These are phyloP conservation scores for Diogma glabrata DNA, from an alignment of 2,888 invertebrate genomes.

Conservation along the genomic window DNA sequence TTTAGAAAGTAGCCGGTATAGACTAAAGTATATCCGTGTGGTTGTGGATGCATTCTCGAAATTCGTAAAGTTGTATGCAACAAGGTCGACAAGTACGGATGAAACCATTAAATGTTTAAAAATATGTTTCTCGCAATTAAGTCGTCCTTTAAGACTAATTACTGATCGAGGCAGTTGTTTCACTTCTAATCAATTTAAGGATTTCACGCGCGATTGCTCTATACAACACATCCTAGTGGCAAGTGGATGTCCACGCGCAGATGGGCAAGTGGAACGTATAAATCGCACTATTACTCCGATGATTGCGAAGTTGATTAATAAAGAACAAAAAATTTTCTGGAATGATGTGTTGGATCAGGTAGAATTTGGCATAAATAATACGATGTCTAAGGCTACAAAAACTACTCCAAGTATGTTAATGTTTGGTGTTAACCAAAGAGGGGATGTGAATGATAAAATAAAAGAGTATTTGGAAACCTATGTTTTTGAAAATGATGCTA, in stretches of 20 bases:
- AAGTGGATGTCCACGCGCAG: constrained; percentile 9
- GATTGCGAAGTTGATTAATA: background rate
- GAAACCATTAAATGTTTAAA: constrained; percentile 9
- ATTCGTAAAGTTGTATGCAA: constrained; percentile 11
- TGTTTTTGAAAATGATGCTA: background rate
- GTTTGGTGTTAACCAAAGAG: background rate
- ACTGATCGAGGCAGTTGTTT: too few species aligned
- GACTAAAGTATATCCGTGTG: constrained; percentile 11
- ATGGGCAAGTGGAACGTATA: background rate
- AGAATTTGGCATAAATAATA: background rate
- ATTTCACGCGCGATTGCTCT: constrained; percentile 8
- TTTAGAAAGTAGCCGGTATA: constrained; percentile 10
- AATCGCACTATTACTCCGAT: background rate
- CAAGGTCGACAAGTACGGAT: constrained; percentile 10
- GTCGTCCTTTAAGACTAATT: constrained; percentile 12
- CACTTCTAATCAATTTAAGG: constrained; percentile 8
- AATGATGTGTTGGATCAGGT: background rate
- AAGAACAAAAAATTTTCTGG: background rate
- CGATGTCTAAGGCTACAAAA: background rate
- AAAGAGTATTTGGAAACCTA: background rate
- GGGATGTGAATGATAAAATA: background rate
- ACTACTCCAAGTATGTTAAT: background rate
- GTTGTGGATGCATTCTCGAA: constrained; percentile 10
- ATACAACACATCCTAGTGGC: constrained; percentile 14
- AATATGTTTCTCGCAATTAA: constrained; percentile 11